These are phyloP conservation scores for Actinia tenebrosa DNA, from an alignment of 64 coral and sea anemone genomes.

Conservation along the genomic window DNA sequence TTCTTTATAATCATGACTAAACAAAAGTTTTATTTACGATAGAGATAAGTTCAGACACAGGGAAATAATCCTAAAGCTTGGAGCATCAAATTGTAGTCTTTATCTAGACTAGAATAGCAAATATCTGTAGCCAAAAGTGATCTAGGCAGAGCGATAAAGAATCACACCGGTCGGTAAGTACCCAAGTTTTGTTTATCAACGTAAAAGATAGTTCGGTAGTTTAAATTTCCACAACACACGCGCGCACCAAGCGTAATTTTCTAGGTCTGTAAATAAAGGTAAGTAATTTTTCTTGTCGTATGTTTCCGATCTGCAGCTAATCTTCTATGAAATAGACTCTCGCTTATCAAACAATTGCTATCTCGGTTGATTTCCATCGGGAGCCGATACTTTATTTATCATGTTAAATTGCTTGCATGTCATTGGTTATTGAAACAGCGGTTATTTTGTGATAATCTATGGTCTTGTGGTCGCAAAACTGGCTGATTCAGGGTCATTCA, in stretches of 20 bases:
- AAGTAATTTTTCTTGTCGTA: background rate
- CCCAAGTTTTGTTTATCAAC: background rate
- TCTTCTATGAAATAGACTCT: background rate
- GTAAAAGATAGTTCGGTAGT: background rate
- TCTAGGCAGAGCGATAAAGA: background rate
- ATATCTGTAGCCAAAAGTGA: background rate
- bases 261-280: background rate
- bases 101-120: background rate
- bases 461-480: background rate
- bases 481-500: slow-evolving; percentile 2
- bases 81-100: background rate
- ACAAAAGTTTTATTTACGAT: background rate
- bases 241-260: background rate
- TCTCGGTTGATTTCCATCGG: background rate
- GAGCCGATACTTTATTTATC: background rate
- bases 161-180: background rate
- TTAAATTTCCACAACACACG: background rate
- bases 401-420: slow-evolving; percentile 10
- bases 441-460: slow-evolving; percentile 6
- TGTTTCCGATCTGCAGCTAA: slow-evolving; percentile 16
- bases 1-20: background rate
- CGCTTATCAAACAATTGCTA: background rate
- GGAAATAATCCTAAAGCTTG: background rate
- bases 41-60: background rate
- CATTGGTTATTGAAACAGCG: background rate